Percentiles rank a stretch among this genome's conserved stretches.
Conservation (phyloP, 2,113 vertebrate genomes). For the Bufo bufo region DNA sequence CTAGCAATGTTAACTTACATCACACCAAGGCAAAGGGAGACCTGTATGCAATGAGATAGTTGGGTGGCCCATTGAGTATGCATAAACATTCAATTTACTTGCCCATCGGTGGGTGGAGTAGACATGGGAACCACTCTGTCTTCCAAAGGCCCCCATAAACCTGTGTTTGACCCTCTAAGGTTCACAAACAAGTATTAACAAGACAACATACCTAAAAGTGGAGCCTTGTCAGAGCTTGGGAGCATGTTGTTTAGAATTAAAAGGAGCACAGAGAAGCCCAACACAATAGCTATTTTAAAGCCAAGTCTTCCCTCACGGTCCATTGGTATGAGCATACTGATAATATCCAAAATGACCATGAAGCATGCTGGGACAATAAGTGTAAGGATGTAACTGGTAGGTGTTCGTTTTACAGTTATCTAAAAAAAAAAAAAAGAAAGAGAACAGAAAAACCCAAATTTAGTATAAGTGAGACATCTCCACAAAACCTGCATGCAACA, state of each 20-base stretch:
- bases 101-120: not conserved
- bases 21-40: not conserved
- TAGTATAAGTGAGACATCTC: too few relatives aligned
- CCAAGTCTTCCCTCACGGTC: slow-evolving; percentile 67
- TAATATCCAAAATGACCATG: slow-evolving; percentile 72
- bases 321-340: slow-evolving; percentile 76
- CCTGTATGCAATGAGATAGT: not conserved
- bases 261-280: slow-evolving; percentile 79
- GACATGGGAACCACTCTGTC: not conserved
- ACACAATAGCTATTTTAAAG: slow-evolving; percentile 79
- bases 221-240: slow-evolving; percentile 61
- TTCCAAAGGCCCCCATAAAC: not conserved
- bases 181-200: not conserved
- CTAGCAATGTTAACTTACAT: too few relatives aligned
- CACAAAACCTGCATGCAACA: too few relatives aligned
- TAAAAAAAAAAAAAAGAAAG: not conserved
- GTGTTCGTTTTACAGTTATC: slow-evolving; percentile 62
- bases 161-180: not conserved
- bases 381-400: slow-evolving; percentile 73
- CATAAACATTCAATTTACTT: not conserved
- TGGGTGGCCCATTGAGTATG: not conserved
- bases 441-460: too few relatives aligned
- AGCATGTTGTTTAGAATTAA: slow-evolving; percentile 77
- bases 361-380: slow-evolving; percentile 76
- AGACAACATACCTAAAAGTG: slow-evolving; percentile 33